Percentiles rank a stretch among this genome's conserved stretches.
phyloP scores from a whole-genome alignment of 53 echinoderm and acorn worm genomes.

The Zoroaster sp. region DNA sequence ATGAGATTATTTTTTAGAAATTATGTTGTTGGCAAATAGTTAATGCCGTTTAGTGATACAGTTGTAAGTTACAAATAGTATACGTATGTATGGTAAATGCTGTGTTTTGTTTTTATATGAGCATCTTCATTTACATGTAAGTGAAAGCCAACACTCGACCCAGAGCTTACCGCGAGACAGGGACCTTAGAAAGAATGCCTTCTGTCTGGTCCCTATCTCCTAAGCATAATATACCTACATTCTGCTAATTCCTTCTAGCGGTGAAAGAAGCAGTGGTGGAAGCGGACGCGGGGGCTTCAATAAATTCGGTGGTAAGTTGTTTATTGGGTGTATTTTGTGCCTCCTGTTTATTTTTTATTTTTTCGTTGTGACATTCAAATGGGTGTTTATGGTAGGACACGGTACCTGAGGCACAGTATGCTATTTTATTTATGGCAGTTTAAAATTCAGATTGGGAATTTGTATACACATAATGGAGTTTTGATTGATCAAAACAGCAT shows the following conservation, averaged over 20 bases:
- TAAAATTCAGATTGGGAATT: too few relatives aligned
- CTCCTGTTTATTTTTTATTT: slow-evolving; percentile 22
- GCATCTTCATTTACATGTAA: background rate
- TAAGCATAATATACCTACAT: slow-evolving; percentile 56
- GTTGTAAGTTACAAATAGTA: too few relatives aligned
- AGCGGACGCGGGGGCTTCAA: slow-evolving; percentile 88
- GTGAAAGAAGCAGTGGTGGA: slow-evolving; percentile 79
- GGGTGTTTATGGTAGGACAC: background rate
- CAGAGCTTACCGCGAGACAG: slow-evolving; percentile 57
- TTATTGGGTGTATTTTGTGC: slow-evolving; percentile 23
- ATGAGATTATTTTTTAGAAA: too few relatives aligned
- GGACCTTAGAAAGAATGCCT: background rate
- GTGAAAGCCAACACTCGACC: background rate
- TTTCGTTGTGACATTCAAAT: background rate
- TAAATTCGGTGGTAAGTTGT: slow-evolving; percentile 92
- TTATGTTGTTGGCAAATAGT: too few relatives aligned
- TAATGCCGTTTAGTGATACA: too few relatives aligned
- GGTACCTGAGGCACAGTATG: background rate
- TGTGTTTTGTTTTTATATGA: background rate
- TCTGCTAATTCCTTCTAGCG: slow-evolving; percentile 72
- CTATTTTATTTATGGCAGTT: background rate
- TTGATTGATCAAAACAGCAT: too few relatives aligned
- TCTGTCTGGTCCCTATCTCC: slow-evolving; percentile 41
- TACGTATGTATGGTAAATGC: background rate
- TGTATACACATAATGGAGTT: too few relatives aligned